These are phyloP conservation scores for Bombus sylvicola DNA, from an alignment of 1,140 invertebrate species.

Conservation along the genomic window DNA sequence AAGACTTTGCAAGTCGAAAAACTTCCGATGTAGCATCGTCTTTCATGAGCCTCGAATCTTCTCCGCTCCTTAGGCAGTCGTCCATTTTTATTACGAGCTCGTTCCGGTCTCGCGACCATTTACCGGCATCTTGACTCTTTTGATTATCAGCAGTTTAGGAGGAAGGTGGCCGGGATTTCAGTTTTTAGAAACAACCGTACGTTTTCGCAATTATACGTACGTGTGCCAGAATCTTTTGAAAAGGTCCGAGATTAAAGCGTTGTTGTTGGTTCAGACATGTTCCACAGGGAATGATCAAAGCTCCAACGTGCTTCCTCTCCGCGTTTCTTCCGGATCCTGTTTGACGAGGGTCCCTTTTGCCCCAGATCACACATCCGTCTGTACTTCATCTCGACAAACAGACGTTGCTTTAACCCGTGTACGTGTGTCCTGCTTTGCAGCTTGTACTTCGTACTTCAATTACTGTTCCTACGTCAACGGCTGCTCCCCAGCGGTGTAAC, in stretches of 20 bases:
- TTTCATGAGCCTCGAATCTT: constrained; percentile 21
- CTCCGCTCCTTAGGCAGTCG: neutral
- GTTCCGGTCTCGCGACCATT: neutral
- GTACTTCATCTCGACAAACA: neutral
- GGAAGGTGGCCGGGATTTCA: no score
- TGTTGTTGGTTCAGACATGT: no score
- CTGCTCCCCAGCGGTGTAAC: neutral
- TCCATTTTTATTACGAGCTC: constrained; percentile 14
- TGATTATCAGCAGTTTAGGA: neutral
- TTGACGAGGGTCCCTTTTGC: constrained; percentile 6
- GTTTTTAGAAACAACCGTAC: neutral
- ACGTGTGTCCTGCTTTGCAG: no score
- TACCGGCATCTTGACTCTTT: neutral
- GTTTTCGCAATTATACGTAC: neutral
- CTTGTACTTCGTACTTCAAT: neutral
- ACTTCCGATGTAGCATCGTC: constrained; percentile 18
- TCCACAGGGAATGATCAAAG: constrained; percentile 18
- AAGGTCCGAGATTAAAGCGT: constrained; percentile 20
- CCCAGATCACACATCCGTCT: neutral
- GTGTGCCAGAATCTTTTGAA: neutral
- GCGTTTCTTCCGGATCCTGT: constrained; percentile 17
- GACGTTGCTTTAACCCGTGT: neutral
- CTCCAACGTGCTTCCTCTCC: neutral
- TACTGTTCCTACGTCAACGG: neutral
- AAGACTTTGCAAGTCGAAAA: constrained; percentile 22